A percentile compares a stretch with the other conserved stretches of the same genome.
These are phyloP conservation scores for Siphonodentalium dalli DNA, from an alignment of 2,888 invertebrate species.

Conservation along the genomic window DNA sequence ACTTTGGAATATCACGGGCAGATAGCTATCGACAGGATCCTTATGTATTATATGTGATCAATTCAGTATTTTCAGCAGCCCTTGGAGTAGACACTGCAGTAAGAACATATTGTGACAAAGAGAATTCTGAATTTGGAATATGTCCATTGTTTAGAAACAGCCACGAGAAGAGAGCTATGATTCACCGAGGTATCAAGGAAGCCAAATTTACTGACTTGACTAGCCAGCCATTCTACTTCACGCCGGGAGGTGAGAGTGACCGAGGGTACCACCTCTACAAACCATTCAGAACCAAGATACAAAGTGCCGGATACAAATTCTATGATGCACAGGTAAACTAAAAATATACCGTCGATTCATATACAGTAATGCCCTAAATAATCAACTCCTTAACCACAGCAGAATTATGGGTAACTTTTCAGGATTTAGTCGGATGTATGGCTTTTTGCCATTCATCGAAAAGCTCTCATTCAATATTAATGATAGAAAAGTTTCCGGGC, in stretches of 20 bases:
- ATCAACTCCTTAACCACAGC: too few relatives aligned
- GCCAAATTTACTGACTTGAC: slow-evolving; percentile 52
- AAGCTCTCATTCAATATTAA: too few relatives aligned
- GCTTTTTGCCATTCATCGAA: too few relatives aligned
- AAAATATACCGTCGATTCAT: too few relatives aligned
- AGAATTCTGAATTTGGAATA: slow-evolving; percentile 30
- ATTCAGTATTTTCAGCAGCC: slow-evolving; percentile 58
- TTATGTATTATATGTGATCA: slow-evolving; percentile 58
- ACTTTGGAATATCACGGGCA: slow-evolving; percentile 43
- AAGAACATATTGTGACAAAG: slow-evolving; percentile 31
- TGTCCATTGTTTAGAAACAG: slow-evolving; percentile 43
- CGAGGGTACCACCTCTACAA: slow-evolving; percentile 59
- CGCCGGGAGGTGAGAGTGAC: slow-evolving; percentile 50
- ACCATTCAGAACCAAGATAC: too few relatives aligned
- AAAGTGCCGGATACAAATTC: too few relatives aligned
- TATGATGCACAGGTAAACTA: too few relatives aligned
- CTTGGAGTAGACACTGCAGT: slow-evolving; percentile 50
- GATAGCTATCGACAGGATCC: slow-evolving; percentile 53
- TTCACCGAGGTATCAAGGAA: slow-evolving; percentile 38
- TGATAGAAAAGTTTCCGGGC: too few relatives aligned
- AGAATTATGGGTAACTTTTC: too few relatives aligned
- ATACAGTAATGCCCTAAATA: too few relatives aligned
- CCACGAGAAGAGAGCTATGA: slow-evolving; percentile 46
- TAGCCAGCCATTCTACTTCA: slow-evolving; percentile 51
- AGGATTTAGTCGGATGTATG: too few relatives aligned